Percentiles rank a stretch among this genome's conserved stretches.
Conservation (phyloP, 1,140 invertebrate genomes). For the Lasioglossum baleicum region DNA sequence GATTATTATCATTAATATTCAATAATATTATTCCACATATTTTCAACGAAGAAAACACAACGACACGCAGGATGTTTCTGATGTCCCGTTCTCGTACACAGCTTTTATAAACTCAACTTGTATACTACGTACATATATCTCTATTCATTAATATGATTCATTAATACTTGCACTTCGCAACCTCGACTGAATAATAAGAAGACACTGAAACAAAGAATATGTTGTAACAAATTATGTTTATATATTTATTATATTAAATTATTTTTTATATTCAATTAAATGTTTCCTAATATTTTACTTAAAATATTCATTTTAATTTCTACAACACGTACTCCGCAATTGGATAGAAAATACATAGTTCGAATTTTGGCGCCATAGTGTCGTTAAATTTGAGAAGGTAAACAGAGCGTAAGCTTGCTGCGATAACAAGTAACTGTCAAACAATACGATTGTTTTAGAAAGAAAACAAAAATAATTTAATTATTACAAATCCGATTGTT, state of each 20-base stretch:
- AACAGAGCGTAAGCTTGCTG: neutral
- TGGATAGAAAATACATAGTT: neutral
- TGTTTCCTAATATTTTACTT: too few relatives aligned
- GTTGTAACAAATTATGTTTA: too few relatives aligned
- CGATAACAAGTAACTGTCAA: neutral
- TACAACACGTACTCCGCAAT: neutral
- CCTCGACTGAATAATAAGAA: too few relatives aligned
- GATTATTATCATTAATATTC: neutral
- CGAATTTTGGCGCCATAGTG: neutral
- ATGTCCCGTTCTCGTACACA: neutral
- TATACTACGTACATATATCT: neutral
- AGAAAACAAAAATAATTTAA: neutral
- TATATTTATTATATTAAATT: too few relatives aligned
- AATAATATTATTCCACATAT: too few relatives aligned
- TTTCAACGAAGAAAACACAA: too few relatives aligned
- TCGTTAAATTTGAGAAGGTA: neutral
- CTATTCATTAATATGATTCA: conserved; percentile 3
- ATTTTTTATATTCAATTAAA: too few relatives aligned
- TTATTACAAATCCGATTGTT: neutral
- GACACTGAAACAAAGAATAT: too few relatives aligned
- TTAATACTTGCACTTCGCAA: neutral
- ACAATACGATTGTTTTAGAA: neutral
- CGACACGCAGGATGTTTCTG: too few relatives aligned
- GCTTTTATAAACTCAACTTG: conserved; percentile 2
- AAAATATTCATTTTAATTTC: neutral